Conservation (phyloP, 2,113 vertebrate species). For the Alouatta palliata region DNA sequence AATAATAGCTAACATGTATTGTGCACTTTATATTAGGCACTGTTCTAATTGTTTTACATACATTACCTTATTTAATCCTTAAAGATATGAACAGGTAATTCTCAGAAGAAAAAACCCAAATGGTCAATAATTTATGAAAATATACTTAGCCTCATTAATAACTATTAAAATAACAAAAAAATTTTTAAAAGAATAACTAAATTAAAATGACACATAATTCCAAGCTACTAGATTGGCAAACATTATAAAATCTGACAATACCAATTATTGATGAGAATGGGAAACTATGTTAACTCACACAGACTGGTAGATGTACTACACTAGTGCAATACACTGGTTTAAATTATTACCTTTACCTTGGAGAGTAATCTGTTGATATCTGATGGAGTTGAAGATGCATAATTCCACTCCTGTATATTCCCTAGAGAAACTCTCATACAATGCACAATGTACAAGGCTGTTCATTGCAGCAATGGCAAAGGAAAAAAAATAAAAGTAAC, state of each 20-base stretch:
- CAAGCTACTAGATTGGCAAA: background rate
- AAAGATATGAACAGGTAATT: background rate
- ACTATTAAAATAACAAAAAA: background rate
- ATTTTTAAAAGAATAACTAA: background rate
- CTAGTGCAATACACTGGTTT: background rate
- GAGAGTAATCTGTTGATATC: conserved; percentile 7
- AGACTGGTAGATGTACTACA: background rate
- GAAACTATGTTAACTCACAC: background rate
- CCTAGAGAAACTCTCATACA: background rate
- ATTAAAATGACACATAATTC: background rate
- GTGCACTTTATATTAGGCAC: background rate
- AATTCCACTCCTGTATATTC: background rate
- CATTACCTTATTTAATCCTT: background rate
- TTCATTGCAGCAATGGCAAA: background rate
- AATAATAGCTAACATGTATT: background rate
- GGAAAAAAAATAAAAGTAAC: background rate
- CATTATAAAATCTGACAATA: conserved; percentile 19
- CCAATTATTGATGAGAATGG: background rate
- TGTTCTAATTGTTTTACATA: background rate
- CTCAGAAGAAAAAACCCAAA: conserved; percentile 18
- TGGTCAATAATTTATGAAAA: background rate
- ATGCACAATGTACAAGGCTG: background rate
- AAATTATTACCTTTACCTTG: background rate
- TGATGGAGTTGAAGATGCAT: conserved; percentile 6
- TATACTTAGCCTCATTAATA: background rate